These are phyloP conservation scores for Sarcophaga variegata DNA, from an alignment of 2,888 invertebrate species.

Conservation along the genomic window DNA sequence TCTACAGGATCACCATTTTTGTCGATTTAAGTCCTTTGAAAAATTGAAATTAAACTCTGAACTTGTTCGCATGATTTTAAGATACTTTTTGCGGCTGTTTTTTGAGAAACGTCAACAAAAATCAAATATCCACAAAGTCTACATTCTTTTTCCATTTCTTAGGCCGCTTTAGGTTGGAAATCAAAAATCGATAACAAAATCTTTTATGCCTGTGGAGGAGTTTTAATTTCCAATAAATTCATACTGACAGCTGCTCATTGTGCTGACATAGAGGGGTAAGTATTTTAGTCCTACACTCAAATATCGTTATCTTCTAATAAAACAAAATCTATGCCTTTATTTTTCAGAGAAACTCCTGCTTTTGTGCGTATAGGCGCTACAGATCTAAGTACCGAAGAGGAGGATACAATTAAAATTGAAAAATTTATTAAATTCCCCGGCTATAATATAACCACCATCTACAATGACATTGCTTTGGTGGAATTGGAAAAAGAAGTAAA, in stretches of 20 bases:
- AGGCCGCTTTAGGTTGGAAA: slow-evolving; percentile 71
- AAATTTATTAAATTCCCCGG: slow-evolving; percentile 66
- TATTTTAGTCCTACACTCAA: not conserved
- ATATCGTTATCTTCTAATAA: rapidly evolving
- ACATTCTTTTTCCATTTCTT: not conserved
- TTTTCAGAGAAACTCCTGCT: slow-evolving; percentile 60
- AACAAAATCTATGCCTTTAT: not conserved
- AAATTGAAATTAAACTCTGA: no score
- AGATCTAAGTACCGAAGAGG: slow-evolving; percentile 66
- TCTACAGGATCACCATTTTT: no score
- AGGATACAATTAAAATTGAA: slow-evolving; percentile 52
- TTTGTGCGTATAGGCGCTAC: slow-evolving; percentile 67
- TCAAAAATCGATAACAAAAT: slow-evolving; percentile 55
- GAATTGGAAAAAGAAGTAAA: slow-evolving; percentile 65
- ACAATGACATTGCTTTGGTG: slow-evolving; percentile 72
- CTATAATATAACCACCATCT: slow-evolving; percentile 58
- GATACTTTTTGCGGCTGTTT: no score
- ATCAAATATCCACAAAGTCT: no score
- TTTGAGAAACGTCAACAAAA: no score
- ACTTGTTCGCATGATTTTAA: no score
- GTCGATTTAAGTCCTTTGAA: no score
- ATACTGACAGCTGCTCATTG: slow-evolving; percentile 73
- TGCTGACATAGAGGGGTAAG: slow-evolving; percentile 70
- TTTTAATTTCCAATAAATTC: slow-evolving; percentile 68
- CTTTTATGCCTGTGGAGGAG: slow-evolving; percentile 71